Evolutionary conservation across 2,888 invertebrate species (phyloP), one percentile per base, ranked within the genome.

Genomic region (Rutpela maculata): DNA sequence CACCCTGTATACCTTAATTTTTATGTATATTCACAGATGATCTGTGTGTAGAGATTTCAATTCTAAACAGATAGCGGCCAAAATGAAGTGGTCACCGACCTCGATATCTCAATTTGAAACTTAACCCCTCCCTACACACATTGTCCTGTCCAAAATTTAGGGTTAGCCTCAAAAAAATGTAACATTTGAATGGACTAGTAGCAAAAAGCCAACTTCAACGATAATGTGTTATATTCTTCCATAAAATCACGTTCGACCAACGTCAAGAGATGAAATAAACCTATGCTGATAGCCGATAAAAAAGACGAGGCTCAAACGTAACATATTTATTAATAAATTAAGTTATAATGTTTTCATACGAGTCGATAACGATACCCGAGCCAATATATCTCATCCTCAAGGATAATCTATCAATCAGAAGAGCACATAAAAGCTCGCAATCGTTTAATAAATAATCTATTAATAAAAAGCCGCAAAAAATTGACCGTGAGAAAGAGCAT

Each of bases 401-500:
- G 43, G 72, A 75, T 78, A 68, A 75, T 78, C 75, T 70, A 78
- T 78, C 78, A 78, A 78, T 78, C 78, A 75, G 71, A 26, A 18
- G 70, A 70, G 59, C 31, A 60, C 76, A 56, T 62, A 74, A 78
- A 76, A 78, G 57, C 67, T 70, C 76, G 67, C 50, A 68, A 74
- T 76, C 76, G 71, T 76, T 68, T 71, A 68, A 76, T 74, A 71
- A 78, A 78, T 63, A 75, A 78, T 78, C 73, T 76, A 78, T 74
- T 74, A 74, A 72, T 69, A 69, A 69, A 69, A 69, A 69, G 68
- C 55, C 71, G 68, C 63, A 74, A 78, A 78, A 78, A 76, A 31
- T 68, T 70, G 72, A 69, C 78, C 78, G 67, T 68, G 67, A 68
- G 67, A 68, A 68, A 68, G 50, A 68, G 50, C 50, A 68, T 56